These are phyloP conservation scores for Crypturellus tataupa DNA, from an alignment of 2,797 vertebrate species.

Conservation along the genomic window DNA sequence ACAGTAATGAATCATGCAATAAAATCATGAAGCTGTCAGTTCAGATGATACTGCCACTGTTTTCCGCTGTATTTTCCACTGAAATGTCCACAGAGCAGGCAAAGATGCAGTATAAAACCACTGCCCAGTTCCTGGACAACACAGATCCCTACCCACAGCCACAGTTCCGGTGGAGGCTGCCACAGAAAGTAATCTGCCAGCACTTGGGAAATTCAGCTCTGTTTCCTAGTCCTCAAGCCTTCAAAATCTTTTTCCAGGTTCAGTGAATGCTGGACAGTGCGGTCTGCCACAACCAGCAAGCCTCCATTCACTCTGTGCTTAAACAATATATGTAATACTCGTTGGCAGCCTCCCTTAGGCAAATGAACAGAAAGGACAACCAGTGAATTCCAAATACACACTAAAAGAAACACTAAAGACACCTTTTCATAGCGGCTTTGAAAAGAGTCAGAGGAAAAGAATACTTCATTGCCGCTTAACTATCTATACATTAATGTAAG, in stretches of 20 bases:
- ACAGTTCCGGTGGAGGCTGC: neutral
- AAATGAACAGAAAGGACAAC: neutral
- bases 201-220: neutral
- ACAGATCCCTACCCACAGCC: neutral
- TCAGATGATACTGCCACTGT: neutral
- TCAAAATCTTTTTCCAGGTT: neutral
- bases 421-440: neutral
- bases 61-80: neutral
- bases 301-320: neutral
- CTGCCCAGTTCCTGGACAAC: neutral
- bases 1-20: neutral
- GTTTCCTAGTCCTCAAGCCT: neutral
- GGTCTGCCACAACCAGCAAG: neutral
- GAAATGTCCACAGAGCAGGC: neutral
- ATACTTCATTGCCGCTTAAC: neutral
- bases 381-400: neutral
- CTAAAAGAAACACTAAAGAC: neutral
- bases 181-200: neutral
- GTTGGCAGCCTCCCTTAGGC: neutral
- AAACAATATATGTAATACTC: neutral
- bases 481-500: neutral
- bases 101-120: neutral
- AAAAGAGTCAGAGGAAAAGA: neutral
- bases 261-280: neutral
- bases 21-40: neutral